phyloP scores from a whole-genome alignment of 2,113 vertebrate species.

The Barnardius zonarius region DNA sequence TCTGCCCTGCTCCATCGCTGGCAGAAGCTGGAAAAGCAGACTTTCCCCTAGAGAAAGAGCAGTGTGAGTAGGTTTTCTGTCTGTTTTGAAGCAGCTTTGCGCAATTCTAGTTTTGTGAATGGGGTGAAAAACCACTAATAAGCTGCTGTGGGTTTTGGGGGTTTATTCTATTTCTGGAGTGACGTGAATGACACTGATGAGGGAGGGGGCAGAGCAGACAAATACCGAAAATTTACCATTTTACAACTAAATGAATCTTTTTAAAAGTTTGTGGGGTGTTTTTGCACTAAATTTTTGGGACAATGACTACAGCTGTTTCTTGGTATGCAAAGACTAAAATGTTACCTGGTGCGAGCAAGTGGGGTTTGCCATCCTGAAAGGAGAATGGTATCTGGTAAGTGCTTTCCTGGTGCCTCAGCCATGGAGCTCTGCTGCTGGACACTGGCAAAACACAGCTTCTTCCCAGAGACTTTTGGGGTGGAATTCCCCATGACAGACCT shows the following conservation, averaged over 20 bases:
- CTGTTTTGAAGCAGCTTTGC: background rate
- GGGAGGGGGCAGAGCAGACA: background rate
- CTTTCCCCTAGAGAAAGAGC: background rate
- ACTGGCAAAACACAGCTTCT: background rate
- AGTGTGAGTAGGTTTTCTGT: background rate
- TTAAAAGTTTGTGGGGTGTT: background rate
- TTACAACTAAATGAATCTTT: background rate
- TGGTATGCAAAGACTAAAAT: background rate
- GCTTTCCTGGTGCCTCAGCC: accelerated
- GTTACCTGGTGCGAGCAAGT: background rate
- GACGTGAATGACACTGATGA: background rate
- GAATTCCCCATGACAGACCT: background rate
- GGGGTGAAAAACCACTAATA: background rate
- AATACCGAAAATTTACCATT: background rate
- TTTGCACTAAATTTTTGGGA: background rate
- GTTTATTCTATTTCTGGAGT: background rate
- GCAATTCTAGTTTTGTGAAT: background rate
- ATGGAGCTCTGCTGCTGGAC: accelerated
- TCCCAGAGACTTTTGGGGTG: accelerated
- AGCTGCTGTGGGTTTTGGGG: background rate
- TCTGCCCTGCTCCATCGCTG: background rate
- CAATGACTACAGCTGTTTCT: background rate
- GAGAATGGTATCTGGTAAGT: background rate
- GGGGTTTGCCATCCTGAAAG: background rate
- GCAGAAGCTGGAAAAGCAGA: background rate